Conservation (phyloP, 2,888 invertebrate genomes). For the Onthophagus sagittarius region DNA sequence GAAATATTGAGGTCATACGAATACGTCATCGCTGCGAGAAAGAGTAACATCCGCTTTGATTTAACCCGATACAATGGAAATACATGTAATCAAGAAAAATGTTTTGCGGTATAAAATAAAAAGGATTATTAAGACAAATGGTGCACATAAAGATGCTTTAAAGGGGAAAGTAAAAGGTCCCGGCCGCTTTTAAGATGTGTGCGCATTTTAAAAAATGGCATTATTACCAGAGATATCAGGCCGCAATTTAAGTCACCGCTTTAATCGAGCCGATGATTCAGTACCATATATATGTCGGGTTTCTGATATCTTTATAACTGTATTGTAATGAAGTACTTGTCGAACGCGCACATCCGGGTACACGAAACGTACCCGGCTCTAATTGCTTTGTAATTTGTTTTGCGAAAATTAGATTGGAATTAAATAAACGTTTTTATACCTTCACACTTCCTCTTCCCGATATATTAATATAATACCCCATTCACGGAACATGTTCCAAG, state of each 20-base stretch:
- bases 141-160: background rate
- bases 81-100: background rate
- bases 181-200: background rate
- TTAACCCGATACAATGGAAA: too few species aligned
- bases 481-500: background rate
- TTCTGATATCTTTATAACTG: constrained; percentile 19
- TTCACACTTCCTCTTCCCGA: background rate
- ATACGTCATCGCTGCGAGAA: too few species aligned
- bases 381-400: background rate
- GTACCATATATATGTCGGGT: constrained; percentile 12
- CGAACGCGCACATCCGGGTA: constrained; percentile 3
- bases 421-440: background rate
- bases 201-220: background rate
- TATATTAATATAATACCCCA: background rate
- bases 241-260: background rate
- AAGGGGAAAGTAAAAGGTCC: background rate
- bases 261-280: background rate
- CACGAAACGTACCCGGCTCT: background rate
- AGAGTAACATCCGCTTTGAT: too few species aligned
- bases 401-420: background rate
- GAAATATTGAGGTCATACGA: too few species aligned
- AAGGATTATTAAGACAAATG: background rate
- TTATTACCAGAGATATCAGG: background rate
- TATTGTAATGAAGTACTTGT: constrained; percentile 15
- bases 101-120: background rate